phyloP scores from a whole-genome alignment of 2,888 invertebrate species.

The Nomada ruficornis region DNA sequence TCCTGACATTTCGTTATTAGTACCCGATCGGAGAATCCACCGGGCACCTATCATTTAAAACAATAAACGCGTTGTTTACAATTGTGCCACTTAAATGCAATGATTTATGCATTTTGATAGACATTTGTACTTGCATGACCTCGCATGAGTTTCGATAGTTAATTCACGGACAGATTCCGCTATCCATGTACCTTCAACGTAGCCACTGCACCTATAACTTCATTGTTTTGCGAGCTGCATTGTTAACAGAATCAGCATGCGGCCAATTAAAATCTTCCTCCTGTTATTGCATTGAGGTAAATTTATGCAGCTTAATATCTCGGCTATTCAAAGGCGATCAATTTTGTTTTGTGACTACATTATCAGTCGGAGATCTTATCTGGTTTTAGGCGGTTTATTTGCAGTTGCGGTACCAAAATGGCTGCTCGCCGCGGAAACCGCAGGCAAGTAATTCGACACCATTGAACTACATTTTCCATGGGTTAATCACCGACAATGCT shows the following conservation, averaged over 20 bases:
- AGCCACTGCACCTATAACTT: slow-evolving; percentile 22
- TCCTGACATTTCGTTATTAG: slow-evolving; percentile 17
- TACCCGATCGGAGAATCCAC: neutral
- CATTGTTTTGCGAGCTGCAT: slow-evolving; percentile 1
- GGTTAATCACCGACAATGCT: slow-evolving; percentile 71
- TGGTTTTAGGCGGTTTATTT: slow-evolving; percentile 67
- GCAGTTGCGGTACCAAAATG: slow-evolving; percentile 73
- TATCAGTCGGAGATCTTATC: slow-evolving; percentile 63
- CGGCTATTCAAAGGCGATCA: slow-evolving; percentile 1
- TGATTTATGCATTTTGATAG: neutral
- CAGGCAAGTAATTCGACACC: slow-evolving; percentile 70
- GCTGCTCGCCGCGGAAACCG: slow-evolving; percentile 68
- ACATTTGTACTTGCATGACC: neutral
- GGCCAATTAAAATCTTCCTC: slow-evolving; percentile 16
- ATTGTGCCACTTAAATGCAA: slow-evolving; percentile 14
- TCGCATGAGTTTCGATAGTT: neutral
- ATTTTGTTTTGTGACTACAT: slow-evolving; percentile 42
- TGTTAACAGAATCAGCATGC: slow-evolving; percentile 15
- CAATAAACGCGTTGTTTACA: slow-evolving; percentile 20
- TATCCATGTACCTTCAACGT: neutral
- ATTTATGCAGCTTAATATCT: slow-evolving; percentile 21
- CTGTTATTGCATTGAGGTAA: slow-evolving; percentile 4
- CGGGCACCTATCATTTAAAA: slow-evolving; percentile 1
- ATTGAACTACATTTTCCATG: slow-evolving; percentile 74
- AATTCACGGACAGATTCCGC: neutral